Evolutionary conservation across 92 coral and sea anemone genomes (phyloP), one percentile per base, ranked within the genome.

Genomic region (Montipora capitata): DNA sequence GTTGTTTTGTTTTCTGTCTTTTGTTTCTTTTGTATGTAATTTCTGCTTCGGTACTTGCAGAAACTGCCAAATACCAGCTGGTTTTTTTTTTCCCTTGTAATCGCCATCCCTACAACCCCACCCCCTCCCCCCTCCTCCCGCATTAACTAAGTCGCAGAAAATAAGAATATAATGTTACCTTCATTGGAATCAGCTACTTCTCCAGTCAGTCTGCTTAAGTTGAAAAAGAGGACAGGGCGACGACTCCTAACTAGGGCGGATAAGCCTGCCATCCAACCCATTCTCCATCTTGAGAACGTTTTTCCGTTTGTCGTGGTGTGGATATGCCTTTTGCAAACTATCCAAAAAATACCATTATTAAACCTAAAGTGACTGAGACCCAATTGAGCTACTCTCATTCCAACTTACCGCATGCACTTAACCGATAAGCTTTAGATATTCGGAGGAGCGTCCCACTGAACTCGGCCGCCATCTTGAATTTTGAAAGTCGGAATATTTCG

Each of bases 381-480:
- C 12, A 3, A 59, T 7, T 3, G 3, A 71, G 12, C 4, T 7
- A n/a, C 16, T 49, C 45, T 6, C 6, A 48, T 68, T 16, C 20
- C 38, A 0, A 68, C 87, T 83, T 18, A 83, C 87, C 87, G 58
- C 73, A 40, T 42, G 43, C 27, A 42, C 58, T 35, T 41, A 62
- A n/a, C 12, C 41, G 79, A 17, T 17, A 38, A 51, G 51, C n/a
- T 40, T 68, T 52, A 1, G 77, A 35, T 68, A 68, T 51, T 16
- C 52, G 76, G 4, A 10, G 0, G 39, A 63, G 38, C 10, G 68
- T 35, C 0, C 62, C 84, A 48, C 63, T 79, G 74, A 65, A 40
- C 61, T 76, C 79, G 15, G 83, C 93, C 87, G 93, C 93, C 93
- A 90, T 90, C 14, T 85, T 40, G 74, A 52, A 44, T 54, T 73